Conservation (phyloP, 37 sponge, comb jelly and placozoan species). For the Amphimedon queenslandica region DNA sequence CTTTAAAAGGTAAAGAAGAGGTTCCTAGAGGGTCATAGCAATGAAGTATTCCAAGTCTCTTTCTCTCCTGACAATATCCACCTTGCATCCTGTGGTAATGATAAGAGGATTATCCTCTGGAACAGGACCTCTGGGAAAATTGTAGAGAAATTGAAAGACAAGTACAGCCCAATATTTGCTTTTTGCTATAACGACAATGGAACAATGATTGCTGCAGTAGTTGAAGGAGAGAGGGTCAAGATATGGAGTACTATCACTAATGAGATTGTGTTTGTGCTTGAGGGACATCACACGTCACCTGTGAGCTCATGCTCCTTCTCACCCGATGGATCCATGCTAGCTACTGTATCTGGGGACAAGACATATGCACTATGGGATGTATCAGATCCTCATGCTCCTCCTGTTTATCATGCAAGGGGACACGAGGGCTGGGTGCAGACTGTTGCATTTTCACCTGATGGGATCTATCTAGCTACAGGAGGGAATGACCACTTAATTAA, state of each 20-base stretch:
- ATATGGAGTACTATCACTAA: slow-evolving; percentile 57
- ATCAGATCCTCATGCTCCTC: neutral
- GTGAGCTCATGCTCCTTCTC: slow-evolving; percentile 63
- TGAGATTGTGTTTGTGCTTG: slow-evolving; percentile 50
- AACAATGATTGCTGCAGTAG: slow-evolving; percentile 62
- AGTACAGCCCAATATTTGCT: slow-evolving; percentile 37
- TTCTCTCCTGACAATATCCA: slow-evolving; percentile 72
- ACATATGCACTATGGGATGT: slow-evolving; percentile 62
- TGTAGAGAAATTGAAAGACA: slow-evolving; percentile 53
- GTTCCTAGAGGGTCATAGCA: slow-evolving; percentile 57
- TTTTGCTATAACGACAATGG: slow-evolving; percentile 82
- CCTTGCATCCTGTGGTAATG: slow-evolving; percentile 70
- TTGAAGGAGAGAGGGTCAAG: slow-evolving; percentile 66
- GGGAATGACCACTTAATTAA: slow-evolving; percentile 45
- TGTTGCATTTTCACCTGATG: slow-evolving; percentile 50
- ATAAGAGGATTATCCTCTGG: slow-evolving; percentile 67
- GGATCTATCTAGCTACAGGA: slow-evolving; percentile 62
- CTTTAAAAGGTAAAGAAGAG: slow-evolving; percentile 40
- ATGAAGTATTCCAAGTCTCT: slow-evolving; percentile 53
- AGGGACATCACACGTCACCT: slow-evolving; percentile 48
- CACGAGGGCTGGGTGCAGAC: slow-evolving; percentile 64
- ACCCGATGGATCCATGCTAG: slow-evolving; percentile 52
- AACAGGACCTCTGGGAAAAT: slow-evolving; percentile 63
- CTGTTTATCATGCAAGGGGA: slow-evolving; percentile 50
- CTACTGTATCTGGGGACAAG: slow-evolving; percentile 71